Evolutionary conservation across 2,113 vertebrate species (phyloP).

Genomic region (Craseonycteris thonglongyai): DNA sequence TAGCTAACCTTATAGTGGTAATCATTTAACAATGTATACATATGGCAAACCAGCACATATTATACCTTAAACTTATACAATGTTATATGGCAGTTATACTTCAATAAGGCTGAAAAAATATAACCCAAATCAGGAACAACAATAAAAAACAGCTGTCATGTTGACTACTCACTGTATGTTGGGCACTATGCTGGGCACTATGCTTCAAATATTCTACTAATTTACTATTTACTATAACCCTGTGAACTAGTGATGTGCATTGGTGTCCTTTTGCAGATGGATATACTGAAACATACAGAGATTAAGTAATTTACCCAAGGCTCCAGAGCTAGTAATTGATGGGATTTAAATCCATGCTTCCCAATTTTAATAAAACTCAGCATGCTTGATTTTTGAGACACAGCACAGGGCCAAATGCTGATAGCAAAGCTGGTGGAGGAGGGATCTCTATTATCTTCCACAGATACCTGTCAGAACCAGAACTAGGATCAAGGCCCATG

Average conservation of each 20-base stretch:
- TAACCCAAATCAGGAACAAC: neutral
- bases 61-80: neutral
- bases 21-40: neutral
- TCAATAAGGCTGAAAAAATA: neutral
- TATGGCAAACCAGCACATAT: neutral
- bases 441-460: neutral
- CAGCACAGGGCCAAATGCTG: neutral
- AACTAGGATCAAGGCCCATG: neutral
- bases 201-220: neutral
- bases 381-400: neutral
- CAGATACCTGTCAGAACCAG: neutral
- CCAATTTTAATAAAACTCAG: neutral
- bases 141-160: neutral
- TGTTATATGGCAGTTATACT: neutral
- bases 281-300: neutral
- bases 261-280: neutral
- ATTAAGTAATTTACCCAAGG: neutral
- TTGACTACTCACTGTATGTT: neutral
- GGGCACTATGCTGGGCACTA: neutral
- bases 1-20: neutral
- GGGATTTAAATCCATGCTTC: neutral
- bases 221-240: neutral
- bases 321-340: neutral
- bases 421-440: neutral
- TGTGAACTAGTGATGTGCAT: neutral